These are phyloP conservation scores for Characodon lateralis DNA, from an alignment of 2,797 vertebrate genomes.

Conservation along the genomic window DNA sequence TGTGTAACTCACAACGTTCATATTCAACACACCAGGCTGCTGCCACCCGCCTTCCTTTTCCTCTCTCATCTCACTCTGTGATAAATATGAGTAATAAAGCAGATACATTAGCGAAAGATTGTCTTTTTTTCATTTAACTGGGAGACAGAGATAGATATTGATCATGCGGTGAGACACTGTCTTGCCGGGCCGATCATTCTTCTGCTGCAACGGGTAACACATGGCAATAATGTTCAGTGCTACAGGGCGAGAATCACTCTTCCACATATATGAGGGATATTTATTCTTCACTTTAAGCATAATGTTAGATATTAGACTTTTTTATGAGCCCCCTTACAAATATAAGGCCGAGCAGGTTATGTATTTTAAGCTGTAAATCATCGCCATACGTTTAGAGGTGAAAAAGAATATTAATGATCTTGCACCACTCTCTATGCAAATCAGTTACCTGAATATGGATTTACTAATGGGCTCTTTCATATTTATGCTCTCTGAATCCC, in stretches of 20 bases:
- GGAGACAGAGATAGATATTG: slow-evolving; percentile 77
- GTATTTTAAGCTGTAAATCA: slow-evolving; percentile 10
- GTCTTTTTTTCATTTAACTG: slow-evolving; percentile 75
- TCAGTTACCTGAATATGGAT: slow-evolving; percentile 31
- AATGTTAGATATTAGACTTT: slow-evolving; percentile 50
- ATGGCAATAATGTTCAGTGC: slow-evolving; percentile 54
- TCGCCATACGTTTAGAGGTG: neutral
- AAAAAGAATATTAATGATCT: slow-evolving; percentile 36
- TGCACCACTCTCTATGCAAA: slow-evolving; percentile 6
- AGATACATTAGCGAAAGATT: slow-evolving; percentile 74
- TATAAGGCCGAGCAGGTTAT: neutral
- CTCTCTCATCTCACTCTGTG: slow-evolving; percentile 66
- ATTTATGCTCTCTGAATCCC: slow-evolving; percentile 36
- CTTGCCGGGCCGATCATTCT: slow-evolving; percentile 61
- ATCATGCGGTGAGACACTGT: slow-evolving; percentile 72
- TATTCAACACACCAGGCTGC: slow-evolving; percentile 55
- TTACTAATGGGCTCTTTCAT: slow-evolving; percentile 38
- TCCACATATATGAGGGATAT: slow-evolving; percentile 34
- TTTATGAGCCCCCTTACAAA: slow-evolving; percentile 30
- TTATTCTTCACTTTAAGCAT: slow-evolving; percentile 53
- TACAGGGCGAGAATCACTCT: slow-evolving; percentile 44
- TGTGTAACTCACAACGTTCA: slow-evolving; percentile 68
- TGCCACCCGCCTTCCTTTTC: slow-evolving; percentile 49
- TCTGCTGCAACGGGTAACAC: slow-evolving; percentile 57
- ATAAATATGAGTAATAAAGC: slow-evolving; percentile 79